Base-by-base conservation (phyloP, 2,797 vertebrate genomes). In the Sphenopsis melanotis region DNA sequence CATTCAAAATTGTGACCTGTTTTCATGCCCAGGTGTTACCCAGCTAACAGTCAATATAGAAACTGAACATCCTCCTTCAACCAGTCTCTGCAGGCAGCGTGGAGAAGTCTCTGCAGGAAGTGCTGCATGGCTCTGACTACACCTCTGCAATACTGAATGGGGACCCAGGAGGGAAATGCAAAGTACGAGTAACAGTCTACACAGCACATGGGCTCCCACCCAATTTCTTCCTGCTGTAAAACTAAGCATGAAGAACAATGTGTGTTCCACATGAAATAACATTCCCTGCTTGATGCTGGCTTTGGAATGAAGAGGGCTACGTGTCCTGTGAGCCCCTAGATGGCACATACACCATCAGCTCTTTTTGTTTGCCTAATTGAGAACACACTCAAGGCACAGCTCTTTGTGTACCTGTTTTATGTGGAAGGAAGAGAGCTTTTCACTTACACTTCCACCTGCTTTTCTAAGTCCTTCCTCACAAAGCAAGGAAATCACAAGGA, bases 401-500 rank as follows among this genome's bases (percentile, higher is more conserved):
- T 61, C 34, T 37, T 59, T 17, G 29, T 77, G 32, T 64, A 37
- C 65, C 77, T 70, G 14, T 56, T 76, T 74, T 23, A 39, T 2
- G 32, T 53, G 41, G 81, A 91, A 76, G 76, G 75, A 85, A 83
- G 15, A 75, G n/a, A 83, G 18, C 56, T 72, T 82, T 50, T 70
- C 64, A 78, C 49, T 82, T 70, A 11, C 6, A 46, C 27, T 81
- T 91, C 39, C 59, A 91, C 72, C 29, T 60, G 34, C 63, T 83
- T 91, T 93, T 63, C 39, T 30, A 86, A 94, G 69, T 57, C 39
- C 57, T 89, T 91, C 59, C 34, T 72, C 85, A 89, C 82, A 96
- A 92, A 93, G 56, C 68, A 87, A 92, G 71, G 89, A 95, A 95
- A 85, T 68, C n/a, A 85, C 71, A 91, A 92, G 89, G 84, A 96